phyloP scores from a whole-genome alignment of 2,797 vertebrate genomes.

The Cheirogaleus major region DNA sequence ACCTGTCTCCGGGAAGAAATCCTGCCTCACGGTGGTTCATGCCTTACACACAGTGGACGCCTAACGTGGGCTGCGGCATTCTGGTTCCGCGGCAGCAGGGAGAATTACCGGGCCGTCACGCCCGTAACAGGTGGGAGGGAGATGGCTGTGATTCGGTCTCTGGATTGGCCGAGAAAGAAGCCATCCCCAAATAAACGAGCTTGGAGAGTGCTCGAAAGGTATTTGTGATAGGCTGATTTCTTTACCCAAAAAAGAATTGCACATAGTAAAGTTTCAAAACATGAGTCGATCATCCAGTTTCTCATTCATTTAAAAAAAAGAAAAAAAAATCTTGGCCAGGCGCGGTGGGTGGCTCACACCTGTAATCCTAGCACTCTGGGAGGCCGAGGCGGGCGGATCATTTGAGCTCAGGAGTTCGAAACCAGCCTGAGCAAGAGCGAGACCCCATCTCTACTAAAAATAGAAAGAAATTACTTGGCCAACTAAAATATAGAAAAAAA shows the following conservation, averaged over 20 bases:
- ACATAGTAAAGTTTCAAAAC: not conserved
- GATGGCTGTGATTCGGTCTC: not conserved
- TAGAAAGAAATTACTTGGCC: too few species aligned
- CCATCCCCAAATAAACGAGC: not conserved
- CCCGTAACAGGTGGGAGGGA: rapidly evolving
- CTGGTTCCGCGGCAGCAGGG: rapidly evolving
- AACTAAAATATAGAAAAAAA: too few species aligned
- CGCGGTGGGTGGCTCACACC: too few species aligned
- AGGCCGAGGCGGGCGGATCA: too few species aligned
- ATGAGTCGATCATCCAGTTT: rapidly evolving
- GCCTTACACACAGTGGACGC: rapidly evolving
- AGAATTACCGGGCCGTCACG: rapidly evolving
- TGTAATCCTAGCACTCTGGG: too few species aligned
- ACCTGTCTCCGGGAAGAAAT: not conserved
- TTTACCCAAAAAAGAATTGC: not conserved
- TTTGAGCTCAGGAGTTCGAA: too few species aligned
- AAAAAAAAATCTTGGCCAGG: too few species aligned
- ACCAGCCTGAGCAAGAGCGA: too few species aligned
- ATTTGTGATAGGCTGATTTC: not conserved
- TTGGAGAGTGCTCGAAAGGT: not conserved
- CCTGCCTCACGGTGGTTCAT: rapidly evolving
- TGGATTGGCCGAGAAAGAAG: not conserved
- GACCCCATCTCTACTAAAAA: too few species aligned
- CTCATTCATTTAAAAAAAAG: not conserved
- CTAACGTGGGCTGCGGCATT: not conserved